A percentile compares a stretch with the other conserved stretches of the same genome.
phyloP scores from a whole-genome alignment of 1,140 invertebrate species.

The Stegodyphus mimosarum region DNA sequence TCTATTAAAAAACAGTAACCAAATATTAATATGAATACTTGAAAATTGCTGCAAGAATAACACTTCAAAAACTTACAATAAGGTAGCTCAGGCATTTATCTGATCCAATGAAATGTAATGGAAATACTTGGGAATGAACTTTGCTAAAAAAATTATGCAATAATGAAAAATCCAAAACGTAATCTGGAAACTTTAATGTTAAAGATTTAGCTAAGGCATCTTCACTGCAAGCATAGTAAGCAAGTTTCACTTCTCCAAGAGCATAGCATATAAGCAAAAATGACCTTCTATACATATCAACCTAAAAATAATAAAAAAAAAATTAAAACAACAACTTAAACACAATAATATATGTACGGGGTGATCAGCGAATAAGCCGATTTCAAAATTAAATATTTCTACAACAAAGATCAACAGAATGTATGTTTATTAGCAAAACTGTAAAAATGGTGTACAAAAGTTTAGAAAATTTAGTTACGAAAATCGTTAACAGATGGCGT shows the following conservation, averaged over 20 bases:
- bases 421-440: too few species aligned
- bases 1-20: too few species aligned
- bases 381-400: too few species aligned
- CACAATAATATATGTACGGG: too few species aligned
- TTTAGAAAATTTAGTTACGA: too few species aligned
- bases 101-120: background rate
- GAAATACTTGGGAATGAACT: background rate
- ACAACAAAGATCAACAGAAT: too few species aligned
- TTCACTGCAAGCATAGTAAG: background rate
- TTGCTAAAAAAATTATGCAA: slow-evolving; percentile 11
- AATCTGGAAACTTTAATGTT: slow-evolving; percentile 5
- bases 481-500: too few species aligned
- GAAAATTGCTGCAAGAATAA: background rate
- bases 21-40: too few species aligned
- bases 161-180: slow-evolving; percentile 18
- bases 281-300: background rate
- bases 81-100: slow-evolving; percentile 20
- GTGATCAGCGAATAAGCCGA: too few species aligned
- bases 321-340: background rate
- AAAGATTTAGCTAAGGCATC: background rate
- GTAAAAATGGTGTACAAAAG: too few species aligned
- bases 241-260: slow-evolving; percentile 32
- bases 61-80: slow-evolving; percentile 17
- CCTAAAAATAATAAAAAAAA: slow-evolving; percentile 17
- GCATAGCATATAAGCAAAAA: slow-evolving; percentile 23